Evolutionary conservation across 2,888 invertebrate species (phyloP), one percentile per base, ranked within the genome.

Genomic region (Ellobium chinense): DNA sequence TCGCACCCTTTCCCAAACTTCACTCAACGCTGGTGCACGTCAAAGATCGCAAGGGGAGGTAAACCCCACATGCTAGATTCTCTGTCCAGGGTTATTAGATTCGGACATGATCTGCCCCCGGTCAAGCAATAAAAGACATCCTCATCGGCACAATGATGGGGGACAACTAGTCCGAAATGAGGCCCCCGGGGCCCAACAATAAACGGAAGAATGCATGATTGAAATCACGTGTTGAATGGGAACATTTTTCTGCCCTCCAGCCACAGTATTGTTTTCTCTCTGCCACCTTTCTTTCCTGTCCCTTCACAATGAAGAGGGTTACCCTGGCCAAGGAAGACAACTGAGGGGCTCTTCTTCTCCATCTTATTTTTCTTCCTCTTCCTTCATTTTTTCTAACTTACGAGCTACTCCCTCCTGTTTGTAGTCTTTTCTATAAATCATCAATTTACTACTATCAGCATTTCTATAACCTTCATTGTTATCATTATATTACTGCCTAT

Each of bases 191-290:
- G 69, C 29, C 29, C 31, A 18, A 18, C 46, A 18, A n/a, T 54
- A 46, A 69, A 69, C 21, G 21, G 69, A 69, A 69, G 69, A 46
- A 69, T 29, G 27, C 2, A 21, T 69, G 46, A 69, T 69, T 46
- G 69, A 54, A 69, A 69, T 69, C 69, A 46, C 69, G 21, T 69
- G 69, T 69, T 69, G 69, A 69, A 69, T 69, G 27, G 69, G 18
- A 18, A 18, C 1, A 46, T 54, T 54, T 69, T 27, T 54, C 14
- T 69, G 69, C 21, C 69, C 69, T 24, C 14, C 14, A 69, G 54
- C 46, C 5, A 46, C 2, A 14, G 29, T 24, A 18, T 69, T 69
- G 69, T 69, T 69, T n/a, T n/a, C n/a, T 69, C 54, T 69, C 37
- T 69, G 14, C 46, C 29, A 0, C 27, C 7, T 24, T 29, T 69